Evolutionary conservation across 2,888 invertebrate species (phyloP).

Genomic region (Sympetrum striolatum): DNA sequence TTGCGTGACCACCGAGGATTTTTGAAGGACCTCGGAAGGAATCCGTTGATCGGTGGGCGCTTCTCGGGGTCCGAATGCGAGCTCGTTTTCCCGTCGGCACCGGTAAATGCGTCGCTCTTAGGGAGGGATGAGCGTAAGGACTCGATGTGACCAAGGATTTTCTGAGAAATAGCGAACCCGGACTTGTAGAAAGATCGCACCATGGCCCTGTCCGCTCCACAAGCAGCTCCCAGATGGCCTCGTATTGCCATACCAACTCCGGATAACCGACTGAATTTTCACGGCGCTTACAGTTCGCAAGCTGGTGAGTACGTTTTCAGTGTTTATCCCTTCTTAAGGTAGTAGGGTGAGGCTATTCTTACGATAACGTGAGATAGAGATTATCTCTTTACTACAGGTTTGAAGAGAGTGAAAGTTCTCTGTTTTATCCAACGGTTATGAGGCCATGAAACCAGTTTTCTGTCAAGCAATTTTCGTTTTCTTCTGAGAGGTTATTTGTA

Average conservation of each 20-base stretch:
- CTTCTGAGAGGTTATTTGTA: too few species aligned
- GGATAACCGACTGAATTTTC: conserved; percentile 5
- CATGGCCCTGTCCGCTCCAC: conserved; percentile 38
- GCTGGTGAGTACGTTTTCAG: background rate
- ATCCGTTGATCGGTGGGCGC: background rate
- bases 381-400: too few species aligned
- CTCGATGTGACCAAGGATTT: background rate
- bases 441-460: too few species aligned
- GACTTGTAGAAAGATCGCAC: background rate
- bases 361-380: too few species aligned
- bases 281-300: conserved; percentile 20
- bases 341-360: too few species aligned
- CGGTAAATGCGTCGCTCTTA: background rate
- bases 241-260: conserved; percentile 14
- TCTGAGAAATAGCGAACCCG: background rate
- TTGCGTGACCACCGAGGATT: background rate
- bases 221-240: conserved; percentile 29
- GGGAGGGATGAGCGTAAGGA: background rate
- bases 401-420: too few species aligned
- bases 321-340: background rate
- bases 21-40: background rate
- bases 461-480: too few species aligned
- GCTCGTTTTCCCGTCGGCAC: background rate
- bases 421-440: too few species aligned
- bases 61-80: background rate